Evolutionary conservation across 2,888 invertebrate species (phyloP).

Genomic region (Conus canariensis): DNA sequence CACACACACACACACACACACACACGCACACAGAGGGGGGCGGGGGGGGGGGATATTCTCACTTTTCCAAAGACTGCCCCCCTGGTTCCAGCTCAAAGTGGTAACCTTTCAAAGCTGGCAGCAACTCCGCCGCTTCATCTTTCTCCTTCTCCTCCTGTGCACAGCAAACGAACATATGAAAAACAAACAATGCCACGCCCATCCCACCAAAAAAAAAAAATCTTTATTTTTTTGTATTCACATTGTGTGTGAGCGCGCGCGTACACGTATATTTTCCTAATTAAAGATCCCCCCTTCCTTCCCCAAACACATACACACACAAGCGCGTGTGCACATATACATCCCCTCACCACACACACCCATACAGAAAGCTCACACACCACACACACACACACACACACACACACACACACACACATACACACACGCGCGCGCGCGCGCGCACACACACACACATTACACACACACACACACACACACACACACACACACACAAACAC

Average conservation of each 20-base stretch:
- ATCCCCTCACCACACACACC: no score
- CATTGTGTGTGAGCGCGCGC: no score
- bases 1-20: neutral
- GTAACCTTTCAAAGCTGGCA: slow-evolving; percentile 66
- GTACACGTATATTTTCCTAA: no score
- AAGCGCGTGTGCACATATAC: no score
- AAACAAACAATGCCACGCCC: neutral
- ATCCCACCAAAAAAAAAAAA: neutral
- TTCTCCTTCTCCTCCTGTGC: slow-evolving; percentile 6
- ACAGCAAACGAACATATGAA: neutral
- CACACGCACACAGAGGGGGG: neutral
- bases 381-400: neutral
- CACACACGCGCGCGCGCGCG: neutral
- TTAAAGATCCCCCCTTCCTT: no score
- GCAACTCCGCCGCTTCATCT: slow-evolving; percentile 35
- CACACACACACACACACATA: neutral
- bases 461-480: neutral
- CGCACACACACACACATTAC: neutral
- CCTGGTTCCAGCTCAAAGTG: slow-evolving; percentile 69
- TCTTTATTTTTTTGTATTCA: no score
- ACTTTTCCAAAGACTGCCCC: slow-evolving; percentile 70
- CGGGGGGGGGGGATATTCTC: slow-evolving; percentile 27
- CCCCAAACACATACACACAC: no score
- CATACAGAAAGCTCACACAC: no score
- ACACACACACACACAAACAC: neutral